Evolutionary conservation across 1,140 invertebrate species (phyloP).

Genomic region (Apis mellifera): DNA sequence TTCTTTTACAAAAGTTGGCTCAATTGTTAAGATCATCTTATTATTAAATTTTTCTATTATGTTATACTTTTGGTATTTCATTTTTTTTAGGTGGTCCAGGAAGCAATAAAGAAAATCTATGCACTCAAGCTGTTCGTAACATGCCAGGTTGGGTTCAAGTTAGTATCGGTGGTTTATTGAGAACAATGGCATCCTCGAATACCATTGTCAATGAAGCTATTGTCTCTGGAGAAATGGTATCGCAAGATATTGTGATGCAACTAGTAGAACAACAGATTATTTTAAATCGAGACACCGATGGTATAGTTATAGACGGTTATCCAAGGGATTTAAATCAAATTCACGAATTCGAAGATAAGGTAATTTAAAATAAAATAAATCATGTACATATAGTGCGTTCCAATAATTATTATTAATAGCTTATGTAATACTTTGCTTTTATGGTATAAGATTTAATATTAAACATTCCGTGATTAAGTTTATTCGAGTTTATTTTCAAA

Average conservation of each 20-base stretch:
- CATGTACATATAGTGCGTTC: background rate
- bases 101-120: constrained; percentile 88
- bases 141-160: constrained; percentile 89
- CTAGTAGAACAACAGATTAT: constrained; percentile 85
- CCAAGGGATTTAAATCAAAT: constrained; percentile 93
- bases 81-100: constrained; percentile 86
- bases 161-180: constrained; percentile 87
- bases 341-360: constrained; percentile 91
- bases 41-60: background rate
- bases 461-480: background rate
- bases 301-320: constrained; percentile 94
- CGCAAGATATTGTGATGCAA: constrained; percentile 85
- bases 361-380: constrained; percentile 69
- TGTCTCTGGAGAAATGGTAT: constrained; percentile 91
- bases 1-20: no score
- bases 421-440: no score
- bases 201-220: constrained; percentile 86
- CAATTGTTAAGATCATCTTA: no score
- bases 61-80: background rate
- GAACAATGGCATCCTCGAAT: constrained; percentile 84
- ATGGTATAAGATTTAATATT: no score
- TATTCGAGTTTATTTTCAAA: background rate
- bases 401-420: no score
- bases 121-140: constrained; percentile 85
- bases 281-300: constrained; percentile 82